phyloP scores from a whole-genome alignment of 1,140 invertebrate genomes.

The Chrysopa pallens region DNA sequence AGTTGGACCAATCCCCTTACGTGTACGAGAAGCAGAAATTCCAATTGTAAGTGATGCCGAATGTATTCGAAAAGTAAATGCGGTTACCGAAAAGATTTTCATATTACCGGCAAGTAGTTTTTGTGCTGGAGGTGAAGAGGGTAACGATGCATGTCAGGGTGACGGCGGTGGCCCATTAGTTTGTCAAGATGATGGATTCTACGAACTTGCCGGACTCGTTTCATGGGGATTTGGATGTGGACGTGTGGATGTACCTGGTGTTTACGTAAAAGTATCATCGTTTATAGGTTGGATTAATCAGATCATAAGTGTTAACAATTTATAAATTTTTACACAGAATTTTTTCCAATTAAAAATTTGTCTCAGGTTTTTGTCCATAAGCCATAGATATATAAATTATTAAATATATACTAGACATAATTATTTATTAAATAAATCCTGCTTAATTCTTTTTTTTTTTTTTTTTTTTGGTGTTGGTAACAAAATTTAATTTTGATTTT shows the following conservation, averaged over 20 bases:
- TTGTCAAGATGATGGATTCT: constrained; percentile 84
- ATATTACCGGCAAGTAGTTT: constrained; percentile 82
- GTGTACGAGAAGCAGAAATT: constrained; percentile 76
- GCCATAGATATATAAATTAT: too few species aligned
- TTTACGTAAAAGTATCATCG: constrained; percentile 85
- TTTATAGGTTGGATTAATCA: constrained; percentile 95
- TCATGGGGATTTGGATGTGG: constrained; percentile 89
- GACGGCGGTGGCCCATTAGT: constrained; percentile 83
- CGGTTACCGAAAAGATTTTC: constrained; percentile 85
- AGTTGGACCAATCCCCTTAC: constrained; percentile 79
- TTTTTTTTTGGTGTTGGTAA: constrained; percentile 13
- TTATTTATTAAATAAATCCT: constrained; percentile 5
- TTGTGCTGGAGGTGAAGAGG: constrained; percentile 81
- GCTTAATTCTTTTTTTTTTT: constrained; percentile 7
- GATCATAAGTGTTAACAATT: constrained; percentile 87
- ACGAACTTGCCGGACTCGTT: constrained; percentile 75
- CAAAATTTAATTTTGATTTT: constrained; percentile 3
- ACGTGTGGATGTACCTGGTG: constrained; percentile 70
- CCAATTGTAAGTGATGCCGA: constrained; percentile 86
- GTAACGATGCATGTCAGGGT: constrained; percentile 87
- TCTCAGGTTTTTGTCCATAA: too few species aligned
- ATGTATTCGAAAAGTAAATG: constrained; percentile 81
- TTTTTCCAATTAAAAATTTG: too few species aligned
- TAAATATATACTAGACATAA: too few species aligned
- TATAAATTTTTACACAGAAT: constrained; percentile 26